A percentile compares a stretch with the other conserved stretches of the same genome.
Evolutionary conservation across 2,113 vertebrate genomes (phyloP).

Genomic region (Dicentrarchus labrax): DNA sequence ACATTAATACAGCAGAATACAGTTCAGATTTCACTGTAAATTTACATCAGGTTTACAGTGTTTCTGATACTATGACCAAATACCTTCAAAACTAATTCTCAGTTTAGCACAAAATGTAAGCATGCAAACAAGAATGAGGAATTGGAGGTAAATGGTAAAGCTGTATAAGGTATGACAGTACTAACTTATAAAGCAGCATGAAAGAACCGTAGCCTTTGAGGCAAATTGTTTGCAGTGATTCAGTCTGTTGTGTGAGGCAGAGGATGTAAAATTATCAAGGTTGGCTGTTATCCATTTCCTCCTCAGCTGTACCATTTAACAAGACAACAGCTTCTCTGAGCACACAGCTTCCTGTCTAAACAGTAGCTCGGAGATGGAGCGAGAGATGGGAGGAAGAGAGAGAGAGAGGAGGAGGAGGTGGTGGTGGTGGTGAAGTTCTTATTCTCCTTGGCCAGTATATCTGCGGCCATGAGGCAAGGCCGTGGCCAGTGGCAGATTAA

Average conservation of each 20-base stretch:
- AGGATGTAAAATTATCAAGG: slow-evolving; percentile 54
- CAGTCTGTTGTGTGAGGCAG: slow-evolving; percentile 32
- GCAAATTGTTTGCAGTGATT: slow-evolving; percentile 35
- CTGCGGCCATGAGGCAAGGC: slow-evolving; percentile 45
- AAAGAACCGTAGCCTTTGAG: slow-evolving; percentile 19
- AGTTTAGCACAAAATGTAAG: not conserved
- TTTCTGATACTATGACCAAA: too few relatives aligned
- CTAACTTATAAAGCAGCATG: slow-evolving; percentile 16
- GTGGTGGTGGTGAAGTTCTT: slow-evolving; percentile 30
- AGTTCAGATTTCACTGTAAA: too few relatives aligned
- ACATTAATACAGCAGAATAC: too few relatives aligned
- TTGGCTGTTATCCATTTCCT: slow-evolving; percentile 57
- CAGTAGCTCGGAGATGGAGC: slow-evolving; percentile 9
- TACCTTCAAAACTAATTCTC: too few relatives aligned
- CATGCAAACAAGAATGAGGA: not conserved
- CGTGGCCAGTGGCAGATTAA: slow-evolving; percentile 53
- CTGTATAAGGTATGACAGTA: not conserved
- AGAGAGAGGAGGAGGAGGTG: not conserved
- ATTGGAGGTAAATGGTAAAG: not conserved
- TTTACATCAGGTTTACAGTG: too few relatives aligned
- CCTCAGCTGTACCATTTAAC: slow-evolving; percentile 43
- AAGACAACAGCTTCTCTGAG: slow-evolving; percentile 47
- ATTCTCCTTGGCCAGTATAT: slow-evolving; percentile 29
- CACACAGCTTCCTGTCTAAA: slow-evolving; percentile 47
- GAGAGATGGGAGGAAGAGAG: slow-evolving; percentile 26